Evolutionary conservation across 1,140 invertebrate species (phyloP).

Genomic region (Anadara kagoshimensis): DNA sequence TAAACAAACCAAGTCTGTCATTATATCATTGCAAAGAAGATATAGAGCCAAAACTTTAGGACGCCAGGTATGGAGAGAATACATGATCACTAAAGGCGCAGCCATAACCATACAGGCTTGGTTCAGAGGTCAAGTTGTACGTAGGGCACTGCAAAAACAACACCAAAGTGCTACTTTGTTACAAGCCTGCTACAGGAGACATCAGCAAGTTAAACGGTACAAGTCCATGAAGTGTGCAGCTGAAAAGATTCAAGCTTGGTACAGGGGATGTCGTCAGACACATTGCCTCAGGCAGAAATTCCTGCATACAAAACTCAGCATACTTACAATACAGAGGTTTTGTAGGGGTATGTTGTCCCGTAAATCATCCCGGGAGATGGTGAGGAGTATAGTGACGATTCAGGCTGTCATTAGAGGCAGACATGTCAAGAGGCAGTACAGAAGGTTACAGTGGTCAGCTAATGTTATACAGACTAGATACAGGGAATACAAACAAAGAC

Average conservation of each 20-base stretch:
- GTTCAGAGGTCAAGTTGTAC: constrained; percentile 30
- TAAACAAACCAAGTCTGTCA: background rate
- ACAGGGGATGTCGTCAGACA: constrained; percentile 7
- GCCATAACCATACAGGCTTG: constrained; percentile 48
- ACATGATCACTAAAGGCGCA: constrained; percentile 38
- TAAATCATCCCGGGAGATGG: background rate
- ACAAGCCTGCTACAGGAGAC: constrained; percentile 16
- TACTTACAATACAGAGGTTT: constrained; percentile 46
- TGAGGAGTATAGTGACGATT: background rate
- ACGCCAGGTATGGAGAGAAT: constrained; percentile 24
- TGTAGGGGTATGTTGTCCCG: constrained; percentile 27
- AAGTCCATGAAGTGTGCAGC: constrained; percentile 14
- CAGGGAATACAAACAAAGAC: constrained; percentile 19
- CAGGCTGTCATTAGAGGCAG: constrained; percentile 1
- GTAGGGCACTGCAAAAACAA: background rate
- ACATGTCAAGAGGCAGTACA: background rate
- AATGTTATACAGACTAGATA: constrained; percentile 7
- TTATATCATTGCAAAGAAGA: constrained; percentile 29
- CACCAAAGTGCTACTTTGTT: constrained; percentile 2
- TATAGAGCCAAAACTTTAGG: constrained; percentile 28
- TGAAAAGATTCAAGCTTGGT: constrained; percentile 24
- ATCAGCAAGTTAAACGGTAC: background rate
- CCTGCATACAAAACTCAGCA: constrained; percentile 14
- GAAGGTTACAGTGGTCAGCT: constrained; percentile 5
- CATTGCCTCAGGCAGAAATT: background rate